These are phyloP conservation scores for Lagorchestes hirsutus DNA, from an alignment of 2,797 vertebrate species.

Conservation along the genomic window DNA sequence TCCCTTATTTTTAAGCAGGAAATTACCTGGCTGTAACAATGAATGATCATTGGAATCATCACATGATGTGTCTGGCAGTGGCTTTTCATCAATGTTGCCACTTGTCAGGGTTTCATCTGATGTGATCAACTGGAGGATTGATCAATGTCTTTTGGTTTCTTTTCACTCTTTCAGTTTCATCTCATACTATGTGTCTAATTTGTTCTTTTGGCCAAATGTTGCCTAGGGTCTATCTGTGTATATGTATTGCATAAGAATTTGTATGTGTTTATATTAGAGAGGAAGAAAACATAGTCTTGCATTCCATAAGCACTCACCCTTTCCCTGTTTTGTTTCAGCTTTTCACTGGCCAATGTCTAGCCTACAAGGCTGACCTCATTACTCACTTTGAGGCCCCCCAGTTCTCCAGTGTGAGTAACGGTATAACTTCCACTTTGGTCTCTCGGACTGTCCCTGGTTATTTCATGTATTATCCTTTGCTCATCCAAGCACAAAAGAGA, in stretches of 20 bases:
- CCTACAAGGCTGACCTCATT: neutral
- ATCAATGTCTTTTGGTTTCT: neutral
- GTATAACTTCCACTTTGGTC: neutral
- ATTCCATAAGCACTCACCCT: neutral
- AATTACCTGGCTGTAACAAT: neutral
- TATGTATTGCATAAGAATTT: neutral
- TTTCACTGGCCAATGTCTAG: conserved; percentile 22
- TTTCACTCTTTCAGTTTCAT: neutral
- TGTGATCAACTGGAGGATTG: neutral
- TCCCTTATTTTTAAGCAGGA: neutral
- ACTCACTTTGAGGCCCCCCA: neutral
- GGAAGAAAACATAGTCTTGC: neutral
- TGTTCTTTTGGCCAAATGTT: neutral
- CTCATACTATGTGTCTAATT: neutral
- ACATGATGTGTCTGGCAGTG: neutral
- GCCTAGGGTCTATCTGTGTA: neutral
- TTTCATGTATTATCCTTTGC: neutral
- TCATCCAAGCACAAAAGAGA: conserved; percentile 3
- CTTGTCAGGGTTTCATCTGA: neutral
- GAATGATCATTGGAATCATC: neutral
- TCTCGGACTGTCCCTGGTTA: neutral
- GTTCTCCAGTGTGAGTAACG: neutral
- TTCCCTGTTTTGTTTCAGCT: neutral
- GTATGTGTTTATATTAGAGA: neutral
- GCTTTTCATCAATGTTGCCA: neutral